Evolutionary conservation across 92 coral and sea anemone genomes (phyloP).

Genomic region (Chrysogorgia sp.): DNA sequence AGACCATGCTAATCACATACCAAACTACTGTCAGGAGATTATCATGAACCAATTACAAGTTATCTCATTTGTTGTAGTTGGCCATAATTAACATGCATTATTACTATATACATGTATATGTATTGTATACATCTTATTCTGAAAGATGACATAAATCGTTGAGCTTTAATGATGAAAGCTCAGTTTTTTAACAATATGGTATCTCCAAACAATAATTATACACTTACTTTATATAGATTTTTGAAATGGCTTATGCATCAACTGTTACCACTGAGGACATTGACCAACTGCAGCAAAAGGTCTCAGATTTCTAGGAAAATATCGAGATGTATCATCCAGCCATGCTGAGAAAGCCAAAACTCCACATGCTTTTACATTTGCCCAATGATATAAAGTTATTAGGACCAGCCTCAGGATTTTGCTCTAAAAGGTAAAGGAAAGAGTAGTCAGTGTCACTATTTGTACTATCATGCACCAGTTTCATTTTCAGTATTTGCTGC

Average conservation of each 20-base stretch:
- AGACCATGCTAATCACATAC: background rate
- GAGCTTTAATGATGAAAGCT: too few species aligned
- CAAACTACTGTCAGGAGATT: background rate
- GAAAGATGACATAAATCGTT: too few species aligned
- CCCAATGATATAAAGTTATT: background rate
- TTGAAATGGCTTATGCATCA: conserved; percentile 1
- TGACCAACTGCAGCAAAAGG: background rate
- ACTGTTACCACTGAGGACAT: background rate
- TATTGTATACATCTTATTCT: too few species aligned
- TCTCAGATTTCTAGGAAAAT: background rate
- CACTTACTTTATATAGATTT: background rate
- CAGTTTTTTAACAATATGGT: too few species aligned
- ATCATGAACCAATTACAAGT: too few species aligned
- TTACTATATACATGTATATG: too few species aligned
- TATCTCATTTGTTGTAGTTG: background rate
- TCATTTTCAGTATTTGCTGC: too few species aligned
- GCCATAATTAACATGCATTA: too few species aligned
- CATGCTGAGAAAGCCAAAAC: background rate
- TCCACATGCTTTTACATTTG: background rate
- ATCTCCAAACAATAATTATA: background rate
- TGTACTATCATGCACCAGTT: too few species aligned
- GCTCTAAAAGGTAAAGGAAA: background rate
- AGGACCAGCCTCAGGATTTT: background rate
- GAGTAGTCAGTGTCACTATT: background rate
- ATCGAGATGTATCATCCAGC: background rate